A percentile compares a stretch with the other conserved stretches of the same genome.
Conservation (phyloP, 2,888 invertebrate species). For the Drosophila leonis region DNA sequence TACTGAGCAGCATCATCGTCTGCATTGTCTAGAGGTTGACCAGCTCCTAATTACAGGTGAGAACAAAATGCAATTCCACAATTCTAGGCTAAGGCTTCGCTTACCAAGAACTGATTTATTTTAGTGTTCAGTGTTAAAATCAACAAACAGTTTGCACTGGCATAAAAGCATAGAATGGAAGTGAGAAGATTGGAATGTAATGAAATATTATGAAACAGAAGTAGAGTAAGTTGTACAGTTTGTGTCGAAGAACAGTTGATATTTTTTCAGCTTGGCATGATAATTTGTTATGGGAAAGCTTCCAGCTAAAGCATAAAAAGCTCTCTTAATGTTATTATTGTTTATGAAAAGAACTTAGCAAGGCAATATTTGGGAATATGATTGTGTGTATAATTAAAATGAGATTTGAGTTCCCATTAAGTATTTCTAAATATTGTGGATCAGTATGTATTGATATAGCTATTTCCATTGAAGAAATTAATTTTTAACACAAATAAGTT, state of each 20-base stretch:
- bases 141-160: slow-evolving; percentile 58
- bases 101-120: slow-evolving; percentile 53
- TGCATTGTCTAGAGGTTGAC: slow-evolving; percentile 48
- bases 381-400: background rate
- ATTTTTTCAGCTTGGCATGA: background rate
- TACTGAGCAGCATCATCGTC: slow-evolving; percentile 34
- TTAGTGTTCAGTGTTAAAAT: slow-evolving; percentile 39
- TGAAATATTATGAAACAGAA: background rate
- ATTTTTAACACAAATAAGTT: background rate
- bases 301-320: background rate
- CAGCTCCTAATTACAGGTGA: slow-evolving; percentile 54
- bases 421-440: background rate
- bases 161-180: background rate
- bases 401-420: background rate
- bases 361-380: background rate
- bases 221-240: background rate
- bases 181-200: background rate
- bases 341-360: background rate
- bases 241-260: background rate
- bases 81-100: slow-evolving; percentile 21
- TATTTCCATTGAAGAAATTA: background rate
- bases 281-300: too few species aligned
- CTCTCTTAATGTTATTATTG: background rate
- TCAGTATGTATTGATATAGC: background rate
- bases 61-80: slow-evolving; percentile 28